Base-by-base conservation (phyloP, 37 sponge, comb jelly and placozoan species). In the Cladorhizidae sp. region DNA sequence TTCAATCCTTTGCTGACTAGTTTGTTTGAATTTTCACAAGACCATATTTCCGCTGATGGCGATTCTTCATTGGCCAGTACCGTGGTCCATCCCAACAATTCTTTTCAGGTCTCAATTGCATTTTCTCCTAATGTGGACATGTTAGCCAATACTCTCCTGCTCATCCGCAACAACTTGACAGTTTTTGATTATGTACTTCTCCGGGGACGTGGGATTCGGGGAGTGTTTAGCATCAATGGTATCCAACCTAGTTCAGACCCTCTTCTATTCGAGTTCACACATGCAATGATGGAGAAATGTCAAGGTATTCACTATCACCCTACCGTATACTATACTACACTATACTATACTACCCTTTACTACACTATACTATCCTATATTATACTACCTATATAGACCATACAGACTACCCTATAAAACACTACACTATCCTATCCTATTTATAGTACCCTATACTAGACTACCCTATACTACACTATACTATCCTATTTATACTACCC, bases 81-180 rank as follows among this genome's bases (percentile, higher is more conserved):
- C 0, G 39, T 74, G 7, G n/a, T 86, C 15, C 54, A 45, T 23
- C 86, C 86, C 12, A 56, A 79, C 31, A 59, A 79, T 35, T 21
- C 54, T 40, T 25, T 37, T 21, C 55, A 61, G 26, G 51, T 86
- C 0, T n/a, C 64, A 3, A 59, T 87, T 8, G 70, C 70, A 0
- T 87, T 81, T 62, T 70, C 70, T 81, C 88, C 88, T 1, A 81
- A 75, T 1, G 75, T 67, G 43, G 78, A 78, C 32, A 43, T 39
- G 21, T 17, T 22, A 7, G 21, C 49, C 1, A 78, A 40, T 36
- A 69, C 58, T 40, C 78, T 89, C 11, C 54, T 89, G 14, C 43
- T 89, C 40, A 45, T 89, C 17, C 73, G 83, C 5, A 83, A 89
- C 80, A 94, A 94, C 70, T 45, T 94, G 67, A 94, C 94, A 0